Base-by-base conservation (phyloP, 2,888 invertebrate genomes). In the Leptopilina drosophilae region DNA sequence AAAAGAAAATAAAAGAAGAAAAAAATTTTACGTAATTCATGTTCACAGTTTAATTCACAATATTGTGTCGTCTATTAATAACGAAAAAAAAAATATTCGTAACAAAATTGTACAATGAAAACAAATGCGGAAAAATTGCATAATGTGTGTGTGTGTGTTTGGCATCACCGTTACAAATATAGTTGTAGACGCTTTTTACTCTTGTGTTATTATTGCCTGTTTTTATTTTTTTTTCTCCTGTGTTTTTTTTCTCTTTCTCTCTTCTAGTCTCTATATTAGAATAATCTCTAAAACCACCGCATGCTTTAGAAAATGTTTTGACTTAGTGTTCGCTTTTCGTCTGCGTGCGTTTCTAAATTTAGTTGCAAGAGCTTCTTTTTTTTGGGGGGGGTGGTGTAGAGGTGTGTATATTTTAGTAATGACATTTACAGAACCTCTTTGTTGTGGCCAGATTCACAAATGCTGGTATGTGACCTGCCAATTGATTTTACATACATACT, bases 271-370 rank as follows among this genome's bases (percentile, higher is more conserved):
- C 3, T 33, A 33, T 33, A 33, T 33, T 33, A 33, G 1, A 33
- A 33, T 33, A 33, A 33, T 33, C 33, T 33, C 33, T 33, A 6
- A 40, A 40, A 40, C 56, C 56, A 42, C 8, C 33, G 56, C 73
- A 56, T 56, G 56, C 49, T 49, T 49, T 9, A 56, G 33, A 73
- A 73, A 69, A 59, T 53, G n/a, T 73, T 15, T 73, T 42, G 53
- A 62, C 64, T 77, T 49, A 11, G 15, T 76, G 64, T 64, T 42
- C 76, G 77, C 66, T 76, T 77, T 20, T 62, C 65, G 76, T 46
- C 80, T 65, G 62, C 80, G 78, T 81, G 62, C 79, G 78, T 80
- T 82, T 85, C 87, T 84, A 88, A 84, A 83, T 84, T 85, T 87
- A 83, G 85, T 33, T 33, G 4, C 33, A 33, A 83, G 64, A 81